Conservation (phyloP, 2,888 invertebrate genomes). For the Erpobdella octoculata region DNA sequence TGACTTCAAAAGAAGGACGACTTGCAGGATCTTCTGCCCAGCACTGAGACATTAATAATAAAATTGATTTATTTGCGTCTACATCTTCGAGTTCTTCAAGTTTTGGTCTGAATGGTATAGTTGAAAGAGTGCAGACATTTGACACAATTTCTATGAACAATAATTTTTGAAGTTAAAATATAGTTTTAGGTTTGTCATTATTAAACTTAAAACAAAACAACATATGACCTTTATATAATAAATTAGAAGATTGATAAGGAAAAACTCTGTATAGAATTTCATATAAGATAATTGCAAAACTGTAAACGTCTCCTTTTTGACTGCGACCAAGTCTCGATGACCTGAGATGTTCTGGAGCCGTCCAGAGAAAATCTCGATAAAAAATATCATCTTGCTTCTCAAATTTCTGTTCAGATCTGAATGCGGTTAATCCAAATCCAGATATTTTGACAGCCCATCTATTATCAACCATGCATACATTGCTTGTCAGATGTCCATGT, state of each 20-base stretch:
- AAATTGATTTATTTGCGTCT: not conserved
- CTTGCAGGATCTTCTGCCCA: slow-evolving; percentile 15
- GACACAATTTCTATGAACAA: not conserved
- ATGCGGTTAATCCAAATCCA: not conserved
- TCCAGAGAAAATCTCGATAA: slow-evolving; percentile 12
- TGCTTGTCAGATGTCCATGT: slow-evolving; percentile 11
- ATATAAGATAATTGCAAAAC: slow-evolving; percentile 11
- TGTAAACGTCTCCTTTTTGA: slow-evolving; percentile 22
- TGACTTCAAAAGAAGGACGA: slow-evolving; percentile 11
- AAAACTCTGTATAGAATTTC: slow-evolving; percentile 16
- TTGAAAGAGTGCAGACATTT: not conserved
- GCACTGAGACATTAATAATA: slow-evolving; percentile 7
- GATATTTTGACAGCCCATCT: slow-evolving; percentile 22
- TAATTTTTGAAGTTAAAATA: too few relatives aligned
- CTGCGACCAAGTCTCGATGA: slow-evolving; percentile 6
- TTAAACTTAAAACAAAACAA: too few relatives aligned
- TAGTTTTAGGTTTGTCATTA: too few relatives aligned
- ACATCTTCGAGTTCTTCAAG: not conserved
- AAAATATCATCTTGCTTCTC: not conserved
- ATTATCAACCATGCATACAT: slow-evolving; percentile 22
- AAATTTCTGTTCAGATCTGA: not conserved
- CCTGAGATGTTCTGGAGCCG: slow-evolving; percentile 15
- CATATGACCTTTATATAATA: not conserved
- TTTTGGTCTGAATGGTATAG: not conserved
- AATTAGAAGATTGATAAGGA: slow-evolving; percentile 15